These are phyloP conservation scores for Hanleya hanleyi DNA, from an alignment of 2,888 invertebrate genomes.

Conservation along the genomic window DNA sequence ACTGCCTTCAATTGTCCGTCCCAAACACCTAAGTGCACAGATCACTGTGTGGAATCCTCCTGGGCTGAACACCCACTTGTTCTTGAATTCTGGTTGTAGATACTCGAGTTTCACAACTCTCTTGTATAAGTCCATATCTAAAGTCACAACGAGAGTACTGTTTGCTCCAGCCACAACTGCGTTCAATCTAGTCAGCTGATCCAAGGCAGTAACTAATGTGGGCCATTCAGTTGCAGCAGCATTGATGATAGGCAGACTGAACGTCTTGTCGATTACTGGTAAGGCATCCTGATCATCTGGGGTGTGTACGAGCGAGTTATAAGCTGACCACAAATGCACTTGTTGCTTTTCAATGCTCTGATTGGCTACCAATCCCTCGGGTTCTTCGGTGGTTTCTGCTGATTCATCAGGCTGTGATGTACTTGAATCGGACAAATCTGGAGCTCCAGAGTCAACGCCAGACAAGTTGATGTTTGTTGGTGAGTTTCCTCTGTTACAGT, in stretches of 20 bases:
- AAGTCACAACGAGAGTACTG: not conserved
- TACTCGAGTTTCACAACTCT: constrained; percentile 15
- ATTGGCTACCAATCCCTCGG: not conserved
- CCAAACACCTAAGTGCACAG: constrained; percentile 16
- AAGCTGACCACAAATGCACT: constrained; percentile 16
- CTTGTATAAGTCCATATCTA: constrained; percentile 23
- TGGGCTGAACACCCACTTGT: constrained; percentile 13
- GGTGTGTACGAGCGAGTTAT: constrained; percentile 8
- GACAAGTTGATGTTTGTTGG: too few relatives aligned
- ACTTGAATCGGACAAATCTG: not conserved
- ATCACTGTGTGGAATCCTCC: constrained; percentile 18
- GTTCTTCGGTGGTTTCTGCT: not conserved
- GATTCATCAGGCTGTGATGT: not conserved
- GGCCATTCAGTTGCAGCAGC: constrained; percentile 15
- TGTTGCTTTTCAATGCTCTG: constrained; percentile 12
- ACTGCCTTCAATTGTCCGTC: constrained; percentile 11
- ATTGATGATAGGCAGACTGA: constrained; percentile 15
- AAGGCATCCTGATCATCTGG: not conserved
- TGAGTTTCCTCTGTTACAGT: not conserved
- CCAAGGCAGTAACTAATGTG: constrained; percentile 16
- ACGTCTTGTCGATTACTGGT: not conserved
- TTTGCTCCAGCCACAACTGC: not conserved
- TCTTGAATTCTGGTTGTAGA: constrained; percentile 13
- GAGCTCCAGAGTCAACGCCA: too few relatives aligned
- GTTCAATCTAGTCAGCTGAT: constrained; percentile 7